These are phyloP conservation scores for Caenorhabditis virilis DNA, from an alignment of 2,888 invertebrate species.

Conservation along the genomic window DNA sequence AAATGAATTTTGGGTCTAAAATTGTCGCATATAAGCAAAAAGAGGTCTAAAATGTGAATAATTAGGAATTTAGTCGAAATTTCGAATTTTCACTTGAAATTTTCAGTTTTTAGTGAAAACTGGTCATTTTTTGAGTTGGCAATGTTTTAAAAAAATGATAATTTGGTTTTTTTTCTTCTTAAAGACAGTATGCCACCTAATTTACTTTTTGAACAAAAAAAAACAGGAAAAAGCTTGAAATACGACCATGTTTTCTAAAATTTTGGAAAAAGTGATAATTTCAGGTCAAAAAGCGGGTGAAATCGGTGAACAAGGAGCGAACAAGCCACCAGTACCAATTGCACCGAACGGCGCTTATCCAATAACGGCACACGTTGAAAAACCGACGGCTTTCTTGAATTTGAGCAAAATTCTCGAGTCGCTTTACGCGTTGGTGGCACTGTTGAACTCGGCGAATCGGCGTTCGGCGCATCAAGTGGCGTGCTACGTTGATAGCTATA, in stretches of 20 bases:
- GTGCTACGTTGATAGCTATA: slow-evolving; percentile 8
- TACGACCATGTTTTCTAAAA: not conserved
- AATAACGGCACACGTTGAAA: too few relatives aligned
- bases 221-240: not conserved
- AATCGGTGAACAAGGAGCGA: slow-evolving; percentile 5
- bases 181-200: not conserved
- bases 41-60: too few relatives aligned
- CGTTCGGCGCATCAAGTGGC: slow-evolving; percentile 21
- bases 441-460: slow-evolving; percentile 18
- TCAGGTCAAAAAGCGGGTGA: not conserved
- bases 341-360: too few relatives aligned
- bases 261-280: not conserved
- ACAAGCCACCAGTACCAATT: slow-evolving; percentile 1
- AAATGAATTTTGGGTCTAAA: too few relatives aligned
- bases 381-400: too few relatives aligned
- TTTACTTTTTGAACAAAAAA: not conserved
- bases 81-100: too few relatives aligned
- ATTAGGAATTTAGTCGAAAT: too few relatives aligned
- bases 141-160: too few relatives aligned
- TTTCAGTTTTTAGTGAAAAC: too few relatives aligned
- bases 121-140: too few relatives aligned
- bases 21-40: too few relatives aligned
- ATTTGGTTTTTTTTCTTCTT: too few relatives aligned
- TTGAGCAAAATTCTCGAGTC: slow-evolving; percentile 9
- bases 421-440: slow-evolving; percentile 16